Conservation (phyloP, 1,140 invertebrate species). For the Epicauta chinensis region DNA sequence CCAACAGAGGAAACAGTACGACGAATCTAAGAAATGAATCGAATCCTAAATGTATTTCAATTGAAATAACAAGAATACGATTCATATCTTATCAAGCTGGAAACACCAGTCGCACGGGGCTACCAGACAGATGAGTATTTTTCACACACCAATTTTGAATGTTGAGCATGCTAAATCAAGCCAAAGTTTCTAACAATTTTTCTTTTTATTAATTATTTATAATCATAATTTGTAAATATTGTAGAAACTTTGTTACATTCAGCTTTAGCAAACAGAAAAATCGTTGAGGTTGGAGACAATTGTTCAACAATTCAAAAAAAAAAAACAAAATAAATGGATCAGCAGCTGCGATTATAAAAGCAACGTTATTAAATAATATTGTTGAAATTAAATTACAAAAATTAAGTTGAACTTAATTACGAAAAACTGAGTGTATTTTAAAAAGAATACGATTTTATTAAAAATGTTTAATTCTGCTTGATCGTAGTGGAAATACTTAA, state of each 20-base stretch:
- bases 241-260: conserved; percentile 26
- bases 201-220: not conserved
- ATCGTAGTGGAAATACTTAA: no score
- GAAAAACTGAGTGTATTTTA: no score
- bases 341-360: no score
- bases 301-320: no score
- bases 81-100: conserved; percentile 21
- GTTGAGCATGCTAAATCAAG: conserved; percentile 36
- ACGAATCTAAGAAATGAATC: conserved; percentile 23
- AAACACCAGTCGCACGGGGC: conserved; percentile 40
- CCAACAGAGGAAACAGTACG: conserved; percentile 10
- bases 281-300: no score
- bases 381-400: no score
- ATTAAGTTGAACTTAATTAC: no score
- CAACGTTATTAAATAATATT: no score
- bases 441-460: no score
- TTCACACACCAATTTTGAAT: conserved; percentile 31
- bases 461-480: no score
- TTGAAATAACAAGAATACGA: conserved; percentile 17
- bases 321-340: no score
- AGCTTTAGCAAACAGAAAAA: conserved; percentile 16
- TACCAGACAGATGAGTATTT: conserved; percentile 43
- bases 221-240: not conserved
- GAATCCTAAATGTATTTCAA: conserved; percentile 18
- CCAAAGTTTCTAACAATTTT: conserved; percentile 16